Conservation (phyloP, 2,888 invertebrate species). For the Clusia tigrina region DNA sequence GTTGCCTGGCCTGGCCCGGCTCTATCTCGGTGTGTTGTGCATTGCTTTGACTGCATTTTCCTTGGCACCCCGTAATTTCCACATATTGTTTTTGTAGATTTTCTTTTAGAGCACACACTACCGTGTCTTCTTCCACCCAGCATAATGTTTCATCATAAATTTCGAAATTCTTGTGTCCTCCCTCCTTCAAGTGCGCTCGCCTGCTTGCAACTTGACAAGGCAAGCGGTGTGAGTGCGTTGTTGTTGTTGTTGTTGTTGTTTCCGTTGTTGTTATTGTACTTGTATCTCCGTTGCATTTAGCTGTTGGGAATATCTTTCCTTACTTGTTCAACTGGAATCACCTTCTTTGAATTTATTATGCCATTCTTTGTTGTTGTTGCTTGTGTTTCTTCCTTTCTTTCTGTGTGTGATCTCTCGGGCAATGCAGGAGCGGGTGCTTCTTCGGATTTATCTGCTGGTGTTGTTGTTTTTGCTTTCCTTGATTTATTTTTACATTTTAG, state of each 20-base stretch:
- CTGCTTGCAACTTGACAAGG: background rate
- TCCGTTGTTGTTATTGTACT: slow-evolving; percentile 14
- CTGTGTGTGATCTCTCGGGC: background rate
- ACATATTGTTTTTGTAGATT: background rate
- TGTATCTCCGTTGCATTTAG: slow-evolving; percentile 39
- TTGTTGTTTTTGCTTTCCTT: background rate
- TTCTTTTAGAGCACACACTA: too few relatives aligned
- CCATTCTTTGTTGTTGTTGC: background rate
- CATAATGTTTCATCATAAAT: slow-evolving; percentile 28
- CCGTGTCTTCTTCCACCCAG: slow-evolving; percentile 6
- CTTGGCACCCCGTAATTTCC: background rate
- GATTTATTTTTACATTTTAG: too few relatives aligned
- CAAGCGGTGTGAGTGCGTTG: background rate
- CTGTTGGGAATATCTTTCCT: slow-evolving; percentile 7
- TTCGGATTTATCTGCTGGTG: slow-evolving; percentile 23
- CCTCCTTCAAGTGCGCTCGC: too few relatives aligned
- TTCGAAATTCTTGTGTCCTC: slow-evolving; percentile 13
- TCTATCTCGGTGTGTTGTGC: background rate
- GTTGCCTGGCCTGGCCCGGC: too few relatives aligned
- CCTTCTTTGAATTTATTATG: slow-evolving; percentile 1
- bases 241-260: background rate
- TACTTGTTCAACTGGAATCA: slow-evolving; percentile 9
- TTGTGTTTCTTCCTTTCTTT: background rate
- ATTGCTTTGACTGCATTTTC: background rate
- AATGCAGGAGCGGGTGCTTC: slow-evolving; percentile 10